Base-by-base conservation (phyloP, 1,140 invertebrate species). In the Neomicropteryx cornuta region DNA sequence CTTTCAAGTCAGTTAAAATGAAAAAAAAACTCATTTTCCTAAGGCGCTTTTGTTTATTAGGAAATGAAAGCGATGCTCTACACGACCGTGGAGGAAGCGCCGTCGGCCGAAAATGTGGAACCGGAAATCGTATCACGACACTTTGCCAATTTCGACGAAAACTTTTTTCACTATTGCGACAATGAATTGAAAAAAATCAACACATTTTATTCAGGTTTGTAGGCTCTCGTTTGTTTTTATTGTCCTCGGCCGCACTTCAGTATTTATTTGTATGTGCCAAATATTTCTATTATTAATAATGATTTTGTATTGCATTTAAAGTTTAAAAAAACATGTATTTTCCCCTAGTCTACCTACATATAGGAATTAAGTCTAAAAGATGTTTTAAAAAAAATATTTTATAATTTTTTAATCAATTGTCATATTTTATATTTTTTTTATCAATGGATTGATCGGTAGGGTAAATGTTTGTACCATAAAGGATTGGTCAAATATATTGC, bases 141-240 rank as follows among this genome's bases (percentile, higher is more conserved):
- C 55, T 93, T 89, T 75, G 89, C 89, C 1, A 87, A 90, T 47
- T 97, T 97, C 66, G 91, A 96, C 68, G 93, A 97, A 62, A 81
- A 87, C 40, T 97, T 97, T 64, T 93, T 96, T 56, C 83, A 86
- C 50, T 94, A 86, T 51, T 94, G 88, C 70, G 91, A 96, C 60
- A 88, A 92, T 58, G 92, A 97, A 68, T 65, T 96, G 8, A 82
- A 87, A 43, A 97, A 96, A 72, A 96, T 97, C 30, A 96, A 94
- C 52, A 96, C 89, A 36, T 97, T 97, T 66, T 97, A 92, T 65
- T 88, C 90, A 58, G 87, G 87, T 90, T 68, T 56, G 41, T 24
- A 30, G 29, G 28, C 20, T 20, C 22, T 5, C 5, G 11, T 39
- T 28, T 1, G 20, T 5, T 23, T n/a, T 29, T 6, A 39, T 19